Conservation (phyloP, 2,888 invertebrate genomes). For the Malthinus flaveolus region DNA sequence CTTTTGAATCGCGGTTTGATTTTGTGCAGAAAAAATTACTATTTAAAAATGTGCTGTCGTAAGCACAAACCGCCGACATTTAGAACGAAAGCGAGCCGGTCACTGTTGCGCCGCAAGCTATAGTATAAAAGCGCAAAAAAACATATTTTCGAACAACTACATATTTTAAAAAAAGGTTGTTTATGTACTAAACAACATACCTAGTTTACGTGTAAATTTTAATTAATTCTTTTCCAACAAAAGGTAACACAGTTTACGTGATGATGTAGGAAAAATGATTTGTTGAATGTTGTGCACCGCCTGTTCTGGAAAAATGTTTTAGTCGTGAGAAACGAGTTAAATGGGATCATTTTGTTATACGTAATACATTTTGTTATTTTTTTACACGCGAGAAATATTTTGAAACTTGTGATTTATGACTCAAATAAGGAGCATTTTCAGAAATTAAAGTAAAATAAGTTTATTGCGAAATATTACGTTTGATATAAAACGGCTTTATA, state of each 20-base stretch:
- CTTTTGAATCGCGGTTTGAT: too few relatives aligned
- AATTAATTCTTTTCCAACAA: conserved; percentile 9
- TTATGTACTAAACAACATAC: too few relatives aligned
- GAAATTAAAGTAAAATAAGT: neutral
- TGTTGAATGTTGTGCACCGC: conserved; percentile 35
- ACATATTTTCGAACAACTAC: too few relatives aligned
- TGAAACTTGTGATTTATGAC: conserved; percentile 16
- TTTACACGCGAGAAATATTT: conserved; percentile 22
- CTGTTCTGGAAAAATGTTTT: conserved; percentile 41
- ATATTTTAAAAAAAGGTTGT: too few relatives aligned
- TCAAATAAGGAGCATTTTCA: neutral
- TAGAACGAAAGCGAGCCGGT: too few relatives aligned
- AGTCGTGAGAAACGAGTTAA: conserved; percentile 46
- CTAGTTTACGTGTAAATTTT: conserved; percentile 3
- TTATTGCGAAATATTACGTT: neutral
- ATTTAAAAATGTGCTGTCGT: too few relatives aligned
- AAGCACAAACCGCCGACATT: too few relatives aligned
- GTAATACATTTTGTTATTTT: conserved; percentile 35
- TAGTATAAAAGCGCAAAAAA: too few relatives aligned
- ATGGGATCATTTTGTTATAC: conserved; percentile 44
- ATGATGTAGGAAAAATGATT: conserved; percentile 32
- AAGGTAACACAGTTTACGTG: conserved; percentile 1
- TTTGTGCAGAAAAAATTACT: too few relatives aligned
- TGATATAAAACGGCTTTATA: conserved; percentile 3
- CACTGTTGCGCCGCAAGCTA: too few relatives aligned